Base-by-base conservation (phyloP, 2,888 invertebrate species). In the Acleris laterana region DNA sequence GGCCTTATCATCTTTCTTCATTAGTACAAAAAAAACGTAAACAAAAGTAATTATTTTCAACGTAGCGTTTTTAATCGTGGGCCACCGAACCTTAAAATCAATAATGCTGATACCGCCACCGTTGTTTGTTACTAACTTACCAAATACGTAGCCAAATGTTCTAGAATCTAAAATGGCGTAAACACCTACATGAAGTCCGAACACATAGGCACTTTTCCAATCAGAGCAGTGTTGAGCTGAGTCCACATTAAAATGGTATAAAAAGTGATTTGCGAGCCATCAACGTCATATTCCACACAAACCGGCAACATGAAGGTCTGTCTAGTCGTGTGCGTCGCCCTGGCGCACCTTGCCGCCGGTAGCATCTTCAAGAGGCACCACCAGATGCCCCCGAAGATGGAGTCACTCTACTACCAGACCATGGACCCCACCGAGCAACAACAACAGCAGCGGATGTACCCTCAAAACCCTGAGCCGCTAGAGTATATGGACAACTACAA, bases 281-380 rank as follows among this genome's bases (percentile, higher is more conserved):
- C 63, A 69, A 66, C 38, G 62, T 72, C 69, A 75, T 71, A 74
- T 56, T 71, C 63, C 68, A 84, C 81, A 80, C 73, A 77, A 72
- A 63, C 72, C 74, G 69, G 63, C 85, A 90, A 76, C 73, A 92
- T 92, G 92, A 91, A 87, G 85, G 84, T 85, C 73, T 81, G 79
- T 77, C 72, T 84, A 62, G 72, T 90, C 61, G 75, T 90, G 77
- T 89, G 87, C 80, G 79, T 91, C 62, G 82, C 84, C 22, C 78
- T 92, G 70, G 83, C 83, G 70, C 82, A 81, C 74, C 77, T 81
- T 69, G 77, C 80, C 71, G 76, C 82, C 70, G 89, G 82, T 74
- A 85, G 80, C 76, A 86, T 91, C 81, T 87, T 91, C 82, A 79
- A 62, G 38, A 51, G 83, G 49, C 76, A 77, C 20, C 73, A 73